phyloP scores from a whole-genome alignment of 2,797 vertebrate genomes.

The Cirrhinus molitorella region DNA sequence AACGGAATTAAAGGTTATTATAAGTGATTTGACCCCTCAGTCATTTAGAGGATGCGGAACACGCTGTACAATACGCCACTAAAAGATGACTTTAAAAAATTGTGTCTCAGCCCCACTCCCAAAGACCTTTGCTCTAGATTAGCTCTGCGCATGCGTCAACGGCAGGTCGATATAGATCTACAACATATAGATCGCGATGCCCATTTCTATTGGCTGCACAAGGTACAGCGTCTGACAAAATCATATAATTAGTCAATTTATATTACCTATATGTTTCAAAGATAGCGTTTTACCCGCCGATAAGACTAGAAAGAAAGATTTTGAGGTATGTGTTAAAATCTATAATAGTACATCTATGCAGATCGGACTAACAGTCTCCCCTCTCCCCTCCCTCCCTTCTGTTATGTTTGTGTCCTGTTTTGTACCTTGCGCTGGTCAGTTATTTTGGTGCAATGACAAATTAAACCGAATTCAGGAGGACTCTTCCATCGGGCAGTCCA shows the following conservation, averaged over 20 bases:
- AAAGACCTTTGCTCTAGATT: conserved; percentile 61
- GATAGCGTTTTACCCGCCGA: neutral
- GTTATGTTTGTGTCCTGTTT: conserved; percentile 40
- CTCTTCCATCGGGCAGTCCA: neutral
- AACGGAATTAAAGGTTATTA: neutral
- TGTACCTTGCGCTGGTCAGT: conserved; percentile 21
- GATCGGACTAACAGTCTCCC: neutral
- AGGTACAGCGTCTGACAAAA: neutral
- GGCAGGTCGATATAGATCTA: neutral
- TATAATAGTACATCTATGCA: neutral
- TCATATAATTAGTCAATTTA: fast-evolving
- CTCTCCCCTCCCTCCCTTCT: conserved; percentile 19
- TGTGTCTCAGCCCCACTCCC: neutral
- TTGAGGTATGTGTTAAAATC: neutral
- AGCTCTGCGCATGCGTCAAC: conserved; percentile 56
- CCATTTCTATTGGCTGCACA: too few relatives aligned
- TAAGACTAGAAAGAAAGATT: neutral
- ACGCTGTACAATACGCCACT: neutral
- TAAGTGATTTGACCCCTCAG: neutral
- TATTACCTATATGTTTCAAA: too few relatives aligned
- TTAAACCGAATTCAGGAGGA: conserved; percentile 26
- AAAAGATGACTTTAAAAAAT: conserved; percentile 11
- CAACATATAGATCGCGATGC: neutral
- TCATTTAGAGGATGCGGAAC: conserved; percentile 11
- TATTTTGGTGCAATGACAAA: conserved; percentile 37